Percentiles rank a stretch among this genome's conserved stretches.
These are phyloP conservation scores for Buceros bicornis DNA, from an alignment of 2,797 vertebrate genomes.

Conservation along the genomic window DNA sequence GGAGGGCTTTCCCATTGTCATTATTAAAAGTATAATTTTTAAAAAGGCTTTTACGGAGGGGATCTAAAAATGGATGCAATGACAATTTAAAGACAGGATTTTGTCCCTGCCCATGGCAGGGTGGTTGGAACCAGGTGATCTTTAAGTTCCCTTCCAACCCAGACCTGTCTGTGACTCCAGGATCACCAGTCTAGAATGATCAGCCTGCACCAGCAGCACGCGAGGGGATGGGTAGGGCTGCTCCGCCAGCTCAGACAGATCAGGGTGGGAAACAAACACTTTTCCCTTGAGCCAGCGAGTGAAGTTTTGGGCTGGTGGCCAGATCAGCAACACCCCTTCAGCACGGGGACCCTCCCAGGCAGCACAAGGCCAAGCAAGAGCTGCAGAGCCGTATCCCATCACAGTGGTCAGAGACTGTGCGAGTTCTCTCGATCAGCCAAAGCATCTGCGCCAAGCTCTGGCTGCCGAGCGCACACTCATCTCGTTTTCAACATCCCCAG, in stretches of 20 bases:
- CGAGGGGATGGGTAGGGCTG: neutral
- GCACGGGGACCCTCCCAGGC: fast-evolving
- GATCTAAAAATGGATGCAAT: too few species aligned
- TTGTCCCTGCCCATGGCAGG: too few species aligned
- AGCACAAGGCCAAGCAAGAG: neutral
- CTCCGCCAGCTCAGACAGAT: too few species aligned
- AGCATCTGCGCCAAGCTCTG: neutral
- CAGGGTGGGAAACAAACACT: fast-evolving
- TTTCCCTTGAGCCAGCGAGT: fast-evolving
- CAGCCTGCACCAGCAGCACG: neutral
- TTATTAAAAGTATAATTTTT: too few species aligned
- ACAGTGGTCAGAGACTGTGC: fast-evolving
- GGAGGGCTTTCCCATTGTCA: too few species aligned
- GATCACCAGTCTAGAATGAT: neutral
- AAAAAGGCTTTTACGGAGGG: too few species aligned
- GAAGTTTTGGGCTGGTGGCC: neutral
- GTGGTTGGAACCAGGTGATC: neutral
- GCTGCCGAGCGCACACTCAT: neutral
- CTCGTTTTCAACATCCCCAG: neutral
- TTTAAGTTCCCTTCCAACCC: neutral
- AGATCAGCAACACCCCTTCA: fast-evolving
- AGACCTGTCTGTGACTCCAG: neutral
- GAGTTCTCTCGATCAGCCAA: neutral
- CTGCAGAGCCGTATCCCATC: neutral
- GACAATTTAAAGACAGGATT: too few species aligned